Evolutionary conservation across 2,797 vertebrate genomes (phyloP).

Genomic region (Epinephelus coioides): DNA sequence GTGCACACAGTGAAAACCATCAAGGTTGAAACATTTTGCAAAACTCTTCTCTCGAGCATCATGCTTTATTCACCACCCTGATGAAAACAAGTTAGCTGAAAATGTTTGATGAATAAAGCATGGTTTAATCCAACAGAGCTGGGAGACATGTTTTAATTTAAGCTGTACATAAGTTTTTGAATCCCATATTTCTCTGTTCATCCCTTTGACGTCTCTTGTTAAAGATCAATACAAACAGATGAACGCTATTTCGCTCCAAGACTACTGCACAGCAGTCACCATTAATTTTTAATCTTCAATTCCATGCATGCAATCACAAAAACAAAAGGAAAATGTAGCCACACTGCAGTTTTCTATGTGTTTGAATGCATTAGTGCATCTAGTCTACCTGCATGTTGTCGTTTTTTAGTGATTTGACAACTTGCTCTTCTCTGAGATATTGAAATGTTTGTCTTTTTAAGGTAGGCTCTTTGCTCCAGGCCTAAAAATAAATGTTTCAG

Average conservation of each 20-base stretch:
- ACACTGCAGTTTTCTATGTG: neutral
- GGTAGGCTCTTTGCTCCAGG: constrained; percentile 10
- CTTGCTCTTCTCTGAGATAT: constrained; percentile 9
- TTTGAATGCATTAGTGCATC: neutral
- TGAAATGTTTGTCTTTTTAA: constrained; percentile 29
- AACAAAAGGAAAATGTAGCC: constrained; percentile 5
- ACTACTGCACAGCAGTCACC: constrained; percentile 5
- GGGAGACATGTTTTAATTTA: neutral
- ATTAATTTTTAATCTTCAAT: constrained; percentile 30
- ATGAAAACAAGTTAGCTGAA: constrained; percentile 19
- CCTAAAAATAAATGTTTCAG: constrained; percentile 53
- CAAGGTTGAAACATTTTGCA: neutral
- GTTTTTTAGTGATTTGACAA: neutral
- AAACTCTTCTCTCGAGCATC: neutral
- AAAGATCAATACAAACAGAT: constrained; percentile 19
- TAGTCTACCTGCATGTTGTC: neutral
- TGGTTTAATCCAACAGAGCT: neutral
- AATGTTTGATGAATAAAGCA: neutral
- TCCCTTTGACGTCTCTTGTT: neutral
- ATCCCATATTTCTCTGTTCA: neutral
- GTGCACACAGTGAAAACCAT: neutral
- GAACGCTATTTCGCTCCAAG: neutral
- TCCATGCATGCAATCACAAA: constrained; percentile 3
- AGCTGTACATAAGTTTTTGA: neutral
- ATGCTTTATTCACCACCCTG: constrained; percentile 2